These are phyloP conservation scores for Platerodrilus igneus DNA, from an alignment of 2,888 invertebrate genomes.

Conservation along the genomic window DNA sequence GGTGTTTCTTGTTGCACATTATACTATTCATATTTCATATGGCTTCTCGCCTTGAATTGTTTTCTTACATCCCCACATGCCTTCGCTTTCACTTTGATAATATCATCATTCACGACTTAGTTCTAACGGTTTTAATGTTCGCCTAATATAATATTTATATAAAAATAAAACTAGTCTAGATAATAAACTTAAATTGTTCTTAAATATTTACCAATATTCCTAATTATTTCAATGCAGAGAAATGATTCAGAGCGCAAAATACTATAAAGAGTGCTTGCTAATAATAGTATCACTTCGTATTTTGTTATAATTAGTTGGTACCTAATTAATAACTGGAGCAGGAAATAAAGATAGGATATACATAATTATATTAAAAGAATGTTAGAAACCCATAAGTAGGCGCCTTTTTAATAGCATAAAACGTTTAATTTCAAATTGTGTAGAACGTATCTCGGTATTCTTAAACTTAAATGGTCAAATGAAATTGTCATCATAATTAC, in stretches of 20 bases:
- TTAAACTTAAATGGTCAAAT: too few species aligned
- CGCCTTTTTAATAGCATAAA: slow-evolving; percentile 7
- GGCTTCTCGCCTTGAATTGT: slow-evolving; percentile 3
- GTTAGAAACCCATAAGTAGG: slow-evolving; percentile 18
- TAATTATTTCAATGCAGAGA: slow-evolving; percentile 13
- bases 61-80: too few species aligned
- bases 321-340: slow-evolving; percentile 29
- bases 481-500: slow-evolving; percentile 9
- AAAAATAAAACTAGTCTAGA: too few species aligned
- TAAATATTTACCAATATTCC: too few species aligned
- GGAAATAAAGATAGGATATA: slow-evolving; percentile 21
- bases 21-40: slow-evolving; percentile 1
- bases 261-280: slow-evolving; percentile 15
- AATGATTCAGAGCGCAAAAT: slow-evolving; percentile 19
- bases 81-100: too few species aligned
- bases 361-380: slow-evolving; percentile 16
- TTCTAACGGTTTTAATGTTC: too few species aligned
- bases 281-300: slow-evolving; percentile 20
- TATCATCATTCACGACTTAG: too few species aligned
- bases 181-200: too few species aligned
- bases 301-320: slow-evolving; percentile 23
- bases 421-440: too few species aligned
- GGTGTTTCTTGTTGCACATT: slow-evolving; percentile 6
- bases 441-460: too few species aligned
- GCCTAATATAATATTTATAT: too few species aligned